phyloP scores from a whole-genome alignment of 2,797 vertebrate species.

The Ispidina lecontei region DNA sequence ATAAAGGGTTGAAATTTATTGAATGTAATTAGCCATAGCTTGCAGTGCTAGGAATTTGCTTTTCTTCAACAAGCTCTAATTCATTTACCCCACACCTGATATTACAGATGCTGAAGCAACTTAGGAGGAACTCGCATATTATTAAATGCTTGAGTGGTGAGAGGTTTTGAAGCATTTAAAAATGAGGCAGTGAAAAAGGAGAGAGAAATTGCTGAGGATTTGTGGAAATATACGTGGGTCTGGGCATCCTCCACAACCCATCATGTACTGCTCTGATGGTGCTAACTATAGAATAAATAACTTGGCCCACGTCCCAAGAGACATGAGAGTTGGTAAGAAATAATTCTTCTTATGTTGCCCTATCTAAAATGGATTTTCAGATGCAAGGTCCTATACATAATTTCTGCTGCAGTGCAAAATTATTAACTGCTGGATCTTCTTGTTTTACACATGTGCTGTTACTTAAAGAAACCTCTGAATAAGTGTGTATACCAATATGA shows the following conservation, averaged over 20 bases:
- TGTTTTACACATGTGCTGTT: neutral
- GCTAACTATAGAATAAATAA: neutral
- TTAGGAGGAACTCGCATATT: neutral
- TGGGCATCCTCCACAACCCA: neutral
- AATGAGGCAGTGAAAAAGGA: neutral
- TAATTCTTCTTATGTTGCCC: neutral
- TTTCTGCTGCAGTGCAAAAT: neutral
- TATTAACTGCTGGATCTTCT: neutral
- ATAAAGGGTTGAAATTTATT: neutral
- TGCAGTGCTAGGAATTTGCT: slow-evolving; percentile 21
- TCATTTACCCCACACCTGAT: slow-evolving; percentile 21
- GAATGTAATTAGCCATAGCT: slow-evolving; percentile 36
- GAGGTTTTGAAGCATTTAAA: slow-evolving; percentile 2
- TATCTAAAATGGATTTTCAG: slow-evolving; percentile 15
- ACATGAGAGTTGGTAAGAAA: neutral
- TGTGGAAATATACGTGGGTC: neutral
- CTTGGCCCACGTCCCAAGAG: neutral
- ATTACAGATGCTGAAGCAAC: neutral
- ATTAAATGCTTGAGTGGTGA: neutral
- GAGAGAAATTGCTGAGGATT: neutral
- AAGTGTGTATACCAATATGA: neutral
- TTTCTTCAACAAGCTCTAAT: slow-evolving; percentile 9
- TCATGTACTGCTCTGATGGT: neutral
- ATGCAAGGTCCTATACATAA: neutral
- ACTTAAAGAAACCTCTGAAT: no score